Percentiles rank a stretch among this genome's conserved stretches.
Evolutionary conservation across 2,113 vertebrate genomes (phyloP).

Genomic region (Ciconia stormi): DNA sequence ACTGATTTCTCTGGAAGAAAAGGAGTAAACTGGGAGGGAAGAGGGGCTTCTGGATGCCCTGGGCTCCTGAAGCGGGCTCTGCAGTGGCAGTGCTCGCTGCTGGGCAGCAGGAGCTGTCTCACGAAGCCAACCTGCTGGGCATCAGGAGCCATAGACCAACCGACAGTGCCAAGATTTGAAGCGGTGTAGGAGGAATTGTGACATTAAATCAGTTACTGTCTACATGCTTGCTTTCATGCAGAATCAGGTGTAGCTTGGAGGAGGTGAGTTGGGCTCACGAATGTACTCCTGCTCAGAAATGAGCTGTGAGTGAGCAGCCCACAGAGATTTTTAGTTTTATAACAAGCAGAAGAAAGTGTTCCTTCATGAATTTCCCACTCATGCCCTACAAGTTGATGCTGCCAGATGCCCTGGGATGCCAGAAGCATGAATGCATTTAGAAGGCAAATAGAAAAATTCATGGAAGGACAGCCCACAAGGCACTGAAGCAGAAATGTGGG

Average conservation of each 20-base stretch:
- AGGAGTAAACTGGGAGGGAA: neutral
- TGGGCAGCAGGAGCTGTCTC: neutral
- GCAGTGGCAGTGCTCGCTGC: fast-evolving
- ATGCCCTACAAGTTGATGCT: fast-evolving
- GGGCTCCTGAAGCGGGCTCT: fast-evolving
- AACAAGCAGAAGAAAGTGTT: neutral
- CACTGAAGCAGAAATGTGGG: neutral
- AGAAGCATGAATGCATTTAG: neutral
- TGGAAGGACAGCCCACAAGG: fast-evolving
- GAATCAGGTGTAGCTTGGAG: neutral
- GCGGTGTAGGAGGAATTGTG: neutral
- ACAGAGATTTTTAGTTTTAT: neutral
- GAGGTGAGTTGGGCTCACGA: neutral
- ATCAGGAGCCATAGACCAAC: fast-evolving
- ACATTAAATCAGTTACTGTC: neutral
- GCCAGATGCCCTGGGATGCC: neutral
- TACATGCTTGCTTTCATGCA: neutral
- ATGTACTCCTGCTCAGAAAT: neutral
- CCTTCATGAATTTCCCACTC: neutral
- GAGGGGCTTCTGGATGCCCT: neutral
- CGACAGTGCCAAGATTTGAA: neutral
- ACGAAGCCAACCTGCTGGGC: neutral
- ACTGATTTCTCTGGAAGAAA: neutral
- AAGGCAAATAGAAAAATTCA: neutral
- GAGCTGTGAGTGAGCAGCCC: neutral